Evolutionary conservation across 2,797 vertebrate species (phyloP).

Genomic region (Heliangelus exortis): DNA sequence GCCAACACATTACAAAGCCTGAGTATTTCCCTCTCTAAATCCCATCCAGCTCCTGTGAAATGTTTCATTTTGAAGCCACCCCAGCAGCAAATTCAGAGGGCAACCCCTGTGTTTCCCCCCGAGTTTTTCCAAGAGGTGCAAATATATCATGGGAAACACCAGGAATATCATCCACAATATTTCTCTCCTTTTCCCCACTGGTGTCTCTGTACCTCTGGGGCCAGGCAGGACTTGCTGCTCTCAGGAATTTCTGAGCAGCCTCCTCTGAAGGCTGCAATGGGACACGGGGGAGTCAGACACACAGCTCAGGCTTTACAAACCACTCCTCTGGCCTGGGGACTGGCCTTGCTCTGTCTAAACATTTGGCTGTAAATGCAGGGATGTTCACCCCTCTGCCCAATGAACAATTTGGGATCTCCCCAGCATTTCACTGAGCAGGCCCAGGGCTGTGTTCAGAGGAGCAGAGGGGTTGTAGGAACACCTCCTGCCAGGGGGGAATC

Average conservation of each 20-base stretch:
- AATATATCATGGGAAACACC: neutral
- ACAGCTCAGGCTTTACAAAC: neutral
- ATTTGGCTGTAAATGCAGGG: neutral
- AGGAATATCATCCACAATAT: neutral
- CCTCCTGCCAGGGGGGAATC: too few relatives aligned
- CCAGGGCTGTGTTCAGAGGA: too few relatives aligned
- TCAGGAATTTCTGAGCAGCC: neutral
- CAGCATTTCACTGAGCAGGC: neutral
- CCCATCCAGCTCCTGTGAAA: neutral
- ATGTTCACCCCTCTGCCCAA: neutral
- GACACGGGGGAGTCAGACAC: rapidly evolving
- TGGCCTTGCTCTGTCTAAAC: neutral
- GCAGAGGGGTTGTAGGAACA: too few relatives aligned
- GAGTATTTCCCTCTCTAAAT: neutral
- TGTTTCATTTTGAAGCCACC: neutral
- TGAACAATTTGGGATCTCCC: neutral
- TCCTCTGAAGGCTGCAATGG: neutral
- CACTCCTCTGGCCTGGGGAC: neutral
- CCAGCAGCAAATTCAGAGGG: neutral
- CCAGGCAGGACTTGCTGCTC: neutral
- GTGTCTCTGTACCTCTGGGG: neutral
- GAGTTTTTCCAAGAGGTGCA: conserved; percentile 8
- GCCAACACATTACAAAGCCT: neutral
- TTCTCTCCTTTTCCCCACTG: neutral
- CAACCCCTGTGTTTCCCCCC: neutral